Evolutionary conservation across 2,888 invertebrate genomes (phyloP).

Genomic region (Tromatobia lineatoria): DNA sequence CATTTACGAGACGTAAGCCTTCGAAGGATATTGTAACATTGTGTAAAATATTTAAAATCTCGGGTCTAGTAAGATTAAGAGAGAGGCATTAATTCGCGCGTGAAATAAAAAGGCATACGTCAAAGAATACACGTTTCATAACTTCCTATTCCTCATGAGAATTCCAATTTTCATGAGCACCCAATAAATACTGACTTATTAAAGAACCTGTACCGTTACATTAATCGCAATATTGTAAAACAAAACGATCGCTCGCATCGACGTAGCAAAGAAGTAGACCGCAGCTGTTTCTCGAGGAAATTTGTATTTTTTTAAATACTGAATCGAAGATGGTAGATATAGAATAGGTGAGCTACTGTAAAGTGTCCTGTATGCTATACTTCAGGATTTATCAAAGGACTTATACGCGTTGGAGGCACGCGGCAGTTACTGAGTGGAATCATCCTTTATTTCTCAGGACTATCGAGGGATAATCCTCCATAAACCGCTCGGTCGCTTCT

Average conservation of each 20-base stretch:
- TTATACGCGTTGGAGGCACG: slow-evolving; percentile 47
- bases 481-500: slow-evolving; percentile 52
- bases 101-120: no score
- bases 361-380: slow-evolving; percentile 36
- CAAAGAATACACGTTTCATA: not conserved
- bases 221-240: not conserved
- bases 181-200: slow-evolving; percentile 16
- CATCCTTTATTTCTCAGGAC: slow-evolving; percentile 66
- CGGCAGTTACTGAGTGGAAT: slow-evolving; percentile 59
- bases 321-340: slow-evolving; percentile 34
- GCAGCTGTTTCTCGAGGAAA: slow-evolving; percentile 27
- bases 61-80: not conserved
- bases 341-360: slow-evolving; percentile 24
- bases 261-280: slow-evolving; percentile 1
- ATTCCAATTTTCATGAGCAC: not conserved
- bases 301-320: slow-evolving; percentile 22
- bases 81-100: not conserved
- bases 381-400: slow-evolving; percentile 51
- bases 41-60: no score
- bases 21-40: no score
- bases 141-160: not conserved
- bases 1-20: not conserved
- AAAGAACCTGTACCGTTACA: not conserved
- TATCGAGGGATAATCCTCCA: slow-evolving; percentile 64
- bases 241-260: not conserved